A percentile compares a stretch with the other conserved stretches of the same genome.
phyloP scores from a whole-genome alignment of 2,797 vertebrate species.

The Amniataba percoides region DNA sequence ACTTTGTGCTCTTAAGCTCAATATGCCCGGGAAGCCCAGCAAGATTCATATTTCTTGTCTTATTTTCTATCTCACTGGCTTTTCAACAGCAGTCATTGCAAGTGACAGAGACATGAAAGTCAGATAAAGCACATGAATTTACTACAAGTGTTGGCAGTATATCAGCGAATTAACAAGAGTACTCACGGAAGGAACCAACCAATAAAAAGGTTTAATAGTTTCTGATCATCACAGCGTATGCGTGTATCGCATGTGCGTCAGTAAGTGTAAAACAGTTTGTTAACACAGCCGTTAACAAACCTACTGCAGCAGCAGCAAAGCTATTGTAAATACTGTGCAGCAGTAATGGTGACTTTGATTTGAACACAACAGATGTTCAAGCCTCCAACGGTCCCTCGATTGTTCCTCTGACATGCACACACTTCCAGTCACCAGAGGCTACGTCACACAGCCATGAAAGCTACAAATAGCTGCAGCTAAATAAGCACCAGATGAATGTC shows the following conservation, averaged over 20 bases:
- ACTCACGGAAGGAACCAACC: background rate
- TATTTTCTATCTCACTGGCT: slow-evolving; percentile 13
- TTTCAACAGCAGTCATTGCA: slow-evolving; percentile 8
- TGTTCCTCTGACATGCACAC: slow-evolving; percentile 50
- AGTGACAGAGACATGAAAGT: slow-evolving; percentile 14
- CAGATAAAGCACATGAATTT: background rate
- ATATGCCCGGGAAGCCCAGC: slow-evolving; percentile 24
- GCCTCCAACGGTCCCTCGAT: slow-evolving; percentile 61
- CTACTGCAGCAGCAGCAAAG: slow-evolving; percentile 31
- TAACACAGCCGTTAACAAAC: background rate
- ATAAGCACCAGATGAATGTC: slow-evolving; percentile 77
- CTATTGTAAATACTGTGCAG: slow-evolving; percentile 43
- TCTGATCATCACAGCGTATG: background rate
- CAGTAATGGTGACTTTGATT: slow-evolving; percentile 67
- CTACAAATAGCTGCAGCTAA: slow-evolving; percentile 72
- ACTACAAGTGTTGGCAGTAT: background rate
- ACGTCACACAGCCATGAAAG: slow-evolving; percentile 51
- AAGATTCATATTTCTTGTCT: slow-evolving; percentile 8
- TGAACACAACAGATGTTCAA: slow-evolving; percentile 78
- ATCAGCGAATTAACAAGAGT: background rate
- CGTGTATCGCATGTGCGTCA: slow-evolving; percentile 13
- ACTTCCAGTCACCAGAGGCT: slow-evolving; percentile 48
- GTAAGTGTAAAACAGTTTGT: slow-evolving; percentile 9
- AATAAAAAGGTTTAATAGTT: slow-evolving; percentile 1
- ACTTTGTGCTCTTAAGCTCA: slow-evolving; percentile 31